phyloP scores from a whole-genome alignment of 2,797 vertebrate genomes.

The Myiotriccus ornatus region DNA sequence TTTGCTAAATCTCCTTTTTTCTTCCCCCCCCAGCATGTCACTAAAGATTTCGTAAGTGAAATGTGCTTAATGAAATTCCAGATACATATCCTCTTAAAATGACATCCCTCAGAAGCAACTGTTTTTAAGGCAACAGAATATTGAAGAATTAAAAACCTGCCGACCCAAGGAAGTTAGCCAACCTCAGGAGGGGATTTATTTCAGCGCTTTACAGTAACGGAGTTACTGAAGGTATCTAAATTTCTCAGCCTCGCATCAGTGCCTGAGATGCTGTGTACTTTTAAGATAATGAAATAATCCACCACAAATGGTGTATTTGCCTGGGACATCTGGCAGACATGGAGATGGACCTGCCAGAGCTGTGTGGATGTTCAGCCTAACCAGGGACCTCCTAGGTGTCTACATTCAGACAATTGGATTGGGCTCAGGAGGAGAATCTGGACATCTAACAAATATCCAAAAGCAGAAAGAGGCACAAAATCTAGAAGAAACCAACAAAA shows the following conservation, averaged over 20 bases:
- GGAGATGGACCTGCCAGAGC: neutral
- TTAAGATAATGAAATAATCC: neutral
- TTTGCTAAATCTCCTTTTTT: neutral
- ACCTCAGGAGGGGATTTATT: slow-evolving; percentile 20
- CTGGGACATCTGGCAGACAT: neutral
- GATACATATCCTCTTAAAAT: slow-evolving; percentile 55
- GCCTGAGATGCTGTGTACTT: neutral
- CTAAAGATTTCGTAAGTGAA: slow-evolving; percentile 32
- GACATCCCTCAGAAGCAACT: slow-evolving; percentile 30
- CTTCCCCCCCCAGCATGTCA: neutral
- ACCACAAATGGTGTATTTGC: neutral
- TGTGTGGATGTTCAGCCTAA: neutral
- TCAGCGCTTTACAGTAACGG: neutral
- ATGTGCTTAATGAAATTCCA: slow-evolving; percentile 55
- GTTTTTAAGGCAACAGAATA: slow-evolving; percentile 32
- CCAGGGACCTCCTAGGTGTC: neutral
- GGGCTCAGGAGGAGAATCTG: neutral
- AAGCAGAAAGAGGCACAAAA: neutral
- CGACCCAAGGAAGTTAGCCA: neutral
- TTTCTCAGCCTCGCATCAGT: neutral
- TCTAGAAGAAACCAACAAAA: neutral
- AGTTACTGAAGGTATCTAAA: neutral
- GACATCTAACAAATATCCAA: neutral
- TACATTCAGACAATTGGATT: rapidly evolving
- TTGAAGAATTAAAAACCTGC: neutral